These are phyloP conservation scores for Melanargia galathea DNA, from an alignment of 2,888 invertebrate species.

Conservation along the genomic window DNA sequence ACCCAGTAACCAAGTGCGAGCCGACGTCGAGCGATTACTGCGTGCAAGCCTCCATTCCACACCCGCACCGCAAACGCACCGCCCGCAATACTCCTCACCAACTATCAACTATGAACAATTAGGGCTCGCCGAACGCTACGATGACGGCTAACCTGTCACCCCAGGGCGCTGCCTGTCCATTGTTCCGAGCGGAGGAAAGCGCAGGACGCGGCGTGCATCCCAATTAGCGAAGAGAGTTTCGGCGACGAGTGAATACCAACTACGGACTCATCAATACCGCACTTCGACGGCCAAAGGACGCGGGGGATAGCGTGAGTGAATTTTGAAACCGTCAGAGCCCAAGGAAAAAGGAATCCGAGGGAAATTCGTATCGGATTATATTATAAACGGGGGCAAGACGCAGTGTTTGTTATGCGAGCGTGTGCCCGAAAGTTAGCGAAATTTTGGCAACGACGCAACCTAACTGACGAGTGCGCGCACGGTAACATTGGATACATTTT, in stretches of 20 bases:
- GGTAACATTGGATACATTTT: slow-evolving; percentile 57
- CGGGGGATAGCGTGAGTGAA: slow-evolving; percentile 61
- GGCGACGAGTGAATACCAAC: slow-evolving; percentile 69
- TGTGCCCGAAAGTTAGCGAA: slow-evolving; percentile 63
- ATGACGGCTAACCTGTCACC: slow-evolving; percentile 61
- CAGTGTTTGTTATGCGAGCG: slow-evolving; percentile 65
- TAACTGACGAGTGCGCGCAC: slow-evolving; percentile 47
- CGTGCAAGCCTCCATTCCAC: slow-evolving; percentile 70
- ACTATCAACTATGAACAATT: slow-evolving; percentile 49
- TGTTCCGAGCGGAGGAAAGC: slow-evolving; percentile 76
- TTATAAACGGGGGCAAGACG: slow-evolving; percentile 51
- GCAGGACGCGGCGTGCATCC: slow-evolving; percentile 68
- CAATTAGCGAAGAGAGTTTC: slow-evolving; percentile 77
- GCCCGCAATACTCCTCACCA: slow-evolving; percentile 58
- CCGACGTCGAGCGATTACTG: slow-evolving; percentile 68
- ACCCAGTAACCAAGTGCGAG: slow-evolving; percentile 81
- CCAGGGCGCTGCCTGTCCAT: slow-evolving; percentile 64
- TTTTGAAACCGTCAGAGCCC: slow-evolving; percentile 45
- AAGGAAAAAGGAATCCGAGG: slow-evolving; percentile 42
- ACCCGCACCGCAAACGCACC: slow-evolving; percentile 67
- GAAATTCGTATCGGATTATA: slow-evolving; percentile 54
- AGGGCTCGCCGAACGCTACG: slow-evolving; percentile 50
- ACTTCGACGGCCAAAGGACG: slow-evolving; percentile 56
- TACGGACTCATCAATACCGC: slow-evolving; percentile 57
- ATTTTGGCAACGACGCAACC: slow-evolving; percentile 67